phyloP scores from a whole-genome alignment of 2,888 invertebrate species.

The Pachymerium ferrugineum region DNA sequence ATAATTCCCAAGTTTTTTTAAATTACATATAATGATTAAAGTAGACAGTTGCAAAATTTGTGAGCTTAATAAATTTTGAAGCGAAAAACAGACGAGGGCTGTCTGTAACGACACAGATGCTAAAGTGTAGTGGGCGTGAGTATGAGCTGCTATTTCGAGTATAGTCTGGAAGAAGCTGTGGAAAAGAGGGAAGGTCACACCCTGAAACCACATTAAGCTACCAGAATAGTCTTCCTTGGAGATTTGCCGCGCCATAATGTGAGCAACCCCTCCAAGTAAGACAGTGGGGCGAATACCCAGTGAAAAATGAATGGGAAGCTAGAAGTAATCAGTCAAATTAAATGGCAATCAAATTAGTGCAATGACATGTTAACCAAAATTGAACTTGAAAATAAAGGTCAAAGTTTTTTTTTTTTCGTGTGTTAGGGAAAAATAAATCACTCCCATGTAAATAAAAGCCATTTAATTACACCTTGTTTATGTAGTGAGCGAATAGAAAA shows the following conservation, averaged over 20 bases:
- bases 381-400: too few relatives aligned
- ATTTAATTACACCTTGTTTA: too few relatives aligned
- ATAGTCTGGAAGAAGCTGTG: constrained; percentile 14
- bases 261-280: constrained; percentile 25
- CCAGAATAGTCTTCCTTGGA: constrained; percentile 27
- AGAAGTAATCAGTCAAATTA: background rate
- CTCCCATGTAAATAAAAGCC: too few relatives aligned
- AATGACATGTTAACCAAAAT: too few relatives aligned
- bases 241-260: constrained; percentile 27
- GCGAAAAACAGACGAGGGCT: background rate
- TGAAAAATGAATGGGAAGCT: constrained; percentile 5
- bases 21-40: background rate
- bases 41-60: too few relatives aligned
- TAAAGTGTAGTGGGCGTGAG: constrained; percentile 12
- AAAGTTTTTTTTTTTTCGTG: too few relatives aligned
- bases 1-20: background rate
- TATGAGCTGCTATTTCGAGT: background rate
- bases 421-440: too few relatives aligned
- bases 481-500: too few relatives aligned
- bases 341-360: background rate
- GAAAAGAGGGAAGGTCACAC: constrained; percentile 25
- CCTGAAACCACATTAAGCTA: constrained; percentile 13
- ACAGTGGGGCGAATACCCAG: constrained; percentile 18
- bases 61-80: too few relatives aligned
- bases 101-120: background rate